Percentiles rank a stretch among this genome's conserved stretches.
These are phyloP conservation scores for Meriones unguiculatus DNA, from an alignment of 2,113 vertebrate species.

Conservation along the genomic window DNA sequence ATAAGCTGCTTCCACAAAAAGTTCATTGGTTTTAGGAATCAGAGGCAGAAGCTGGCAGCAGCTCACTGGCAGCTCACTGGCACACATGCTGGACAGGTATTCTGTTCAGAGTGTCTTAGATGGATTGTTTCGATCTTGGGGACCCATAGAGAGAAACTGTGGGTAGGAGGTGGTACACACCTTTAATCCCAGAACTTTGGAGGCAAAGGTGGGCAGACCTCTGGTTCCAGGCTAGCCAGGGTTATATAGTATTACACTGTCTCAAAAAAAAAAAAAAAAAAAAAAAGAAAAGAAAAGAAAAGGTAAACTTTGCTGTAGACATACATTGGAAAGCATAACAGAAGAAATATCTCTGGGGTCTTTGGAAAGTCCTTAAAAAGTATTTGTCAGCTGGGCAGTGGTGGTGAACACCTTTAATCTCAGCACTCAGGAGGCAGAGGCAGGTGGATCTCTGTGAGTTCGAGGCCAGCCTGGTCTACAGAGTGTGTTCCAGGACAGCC, in stretches of 20 bases:
- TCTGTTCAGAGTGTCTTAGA: neutral
- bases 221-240: neutral
- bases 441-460: neutral
- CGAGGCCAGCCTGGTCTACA: neutral
- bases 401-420: neutral
- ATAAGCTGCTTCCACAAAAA: neutral
- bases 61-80: neutral
- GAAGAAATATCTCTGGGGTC: neutral
- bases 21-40: neutral
- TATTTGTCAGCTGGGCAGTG: neutral
- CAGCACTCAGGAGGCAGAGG: neutral
- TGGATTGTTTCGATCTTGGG: neutral
- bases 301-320: neutral
- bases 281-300: neutral
- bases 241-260: neutral
- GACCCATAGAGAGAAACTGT: neutral
- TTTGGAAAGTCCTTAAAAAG: neutral
- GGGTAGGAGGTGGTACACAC: neutral
- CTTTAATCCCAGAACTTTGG: neutral
- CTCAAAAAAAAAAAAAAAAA: neutral
- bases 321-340: neutral
- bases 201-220: neutral
- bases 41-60: neutral
- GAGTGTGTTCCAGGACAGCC: neutral
- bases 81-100: neutral